Conservation (phyloP, 2,113 vertebrate species). For the Microcebus murinus region DNA sequence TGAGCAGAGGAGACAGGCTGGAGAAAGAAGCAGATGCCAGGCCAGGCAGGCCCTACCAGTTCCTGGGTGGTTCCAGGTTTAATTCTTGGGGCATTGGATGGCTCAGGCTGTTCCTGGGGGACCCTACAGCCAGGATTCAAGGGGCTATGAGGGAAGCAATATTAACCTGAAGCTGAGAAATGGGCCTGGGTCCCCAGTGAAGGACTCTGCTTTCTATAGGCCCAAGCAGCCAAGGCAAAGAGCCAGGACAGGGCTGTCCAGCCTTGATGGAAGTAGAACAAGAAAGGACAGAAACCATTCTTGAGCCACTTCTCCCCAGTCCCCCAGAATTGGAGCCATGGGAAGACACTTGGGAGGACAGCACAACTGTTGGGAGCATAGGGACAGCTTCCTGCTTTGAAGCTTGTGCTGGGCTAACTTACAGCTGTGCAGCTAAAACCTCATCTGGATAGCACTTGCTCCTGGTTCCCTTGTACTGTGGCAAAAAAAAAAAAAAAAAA, state of each 20-base stretch:
- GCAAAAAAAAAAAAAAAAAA: not conserved
- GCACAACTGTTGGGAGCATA: no score
- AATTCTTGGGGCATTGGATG: not conserved
- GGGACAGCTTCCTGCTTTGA: not conserved
- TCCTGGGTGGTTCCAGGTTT: not conserved
- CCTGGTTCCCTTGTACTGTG: not conserved
- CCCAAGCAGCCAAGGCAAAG: not conserved
- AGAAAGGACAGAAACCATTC: not conserved
- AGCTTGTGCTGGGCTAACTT: not conserved
- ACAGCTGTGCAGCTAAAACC: not conserved
- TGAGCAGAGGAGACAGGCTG: not conserved
- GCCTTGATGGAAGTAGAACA: not conserved
- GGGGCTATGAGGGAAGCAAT: not conserved
- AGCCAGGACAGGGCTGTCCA: not conserved
- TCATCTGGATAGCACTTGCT: not conserved
- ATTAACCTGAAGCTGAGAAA: not conserved
- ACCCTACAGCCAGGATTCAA: not conserved
- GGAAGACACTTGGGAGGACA: not conserved
- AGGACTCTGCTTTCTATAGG: not conserved
- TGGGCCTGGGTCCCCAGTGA: not conserved
- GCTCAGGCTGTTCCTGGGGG: not conserved
- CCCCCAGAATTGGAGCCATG: not conserved
- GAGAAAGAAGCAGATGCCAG: not conserved
- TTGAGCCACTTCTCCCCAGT: not conserved
- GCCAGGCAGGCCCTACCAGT: not conserved